Base-by-base conservation (phyloP, 2,888 invertebrate species). In the Scaptomyza tumidula region DNA sequence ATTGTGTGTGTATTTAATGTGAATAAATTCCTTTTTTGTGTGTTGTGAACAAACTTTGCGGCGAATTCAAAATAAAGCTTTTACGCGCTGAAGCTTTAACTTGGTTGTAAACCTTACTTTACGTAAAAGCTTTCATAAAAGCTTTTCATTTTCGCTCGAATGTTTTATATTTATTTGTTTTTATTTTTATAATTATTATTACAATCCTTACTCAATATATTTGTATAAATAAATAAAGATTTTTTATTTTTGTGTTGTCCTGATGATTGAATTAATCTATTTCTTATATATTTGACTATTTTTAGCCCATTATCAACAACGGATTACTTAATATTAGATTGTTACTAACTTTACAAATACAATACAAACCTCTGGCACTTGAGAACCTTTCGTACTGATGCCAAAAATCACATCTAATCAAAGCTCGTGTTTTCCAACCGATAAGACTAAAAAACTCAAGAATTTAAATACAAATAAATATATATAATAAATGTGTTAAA, bases 391-490 rank as follows among this genome's bases (percentile, higher is more conserved):
- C 16, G 11, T 19, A 29, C 43, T 50, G 50, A 46, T 43, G 46
- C 24, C 45, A 41, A 31, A 52, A 58, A 48, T 53, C 53, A 35
- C 56, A 39, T 4, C 35, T 72, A 53, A 74, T 73, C 72, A 56
- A 43, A 55, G 53, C 55, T 63, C 52, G 56, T 43, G 29, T 35
- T 44, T 13, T 31, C 14, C 16, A 11, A 46, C 50, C 14, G 75
- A 73, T 75, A 64, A 59, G 37, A 9, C 14, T 2, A 57, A 24
- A 4, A 39, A 35, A 10, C 11, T 29, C 6, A 13, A 19, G 16
- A 56, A 64, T 59, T 75, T 48, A 35, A 68, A 68, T 48, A 54
- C 9, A 19, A 24, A 31, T 27, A 19, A 24, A 31, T 27, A n/a
- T 6, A 16, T 31, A 7, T 24, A 46, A 48, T 43, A 49, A 13